A percentile compares a stretch with the other conserved stretches of the same genome.
Evolutionary conservation across 64 coral and sea anemone species (phyloP).

Genomic region (Pocillopora verrucosa): DNA sequence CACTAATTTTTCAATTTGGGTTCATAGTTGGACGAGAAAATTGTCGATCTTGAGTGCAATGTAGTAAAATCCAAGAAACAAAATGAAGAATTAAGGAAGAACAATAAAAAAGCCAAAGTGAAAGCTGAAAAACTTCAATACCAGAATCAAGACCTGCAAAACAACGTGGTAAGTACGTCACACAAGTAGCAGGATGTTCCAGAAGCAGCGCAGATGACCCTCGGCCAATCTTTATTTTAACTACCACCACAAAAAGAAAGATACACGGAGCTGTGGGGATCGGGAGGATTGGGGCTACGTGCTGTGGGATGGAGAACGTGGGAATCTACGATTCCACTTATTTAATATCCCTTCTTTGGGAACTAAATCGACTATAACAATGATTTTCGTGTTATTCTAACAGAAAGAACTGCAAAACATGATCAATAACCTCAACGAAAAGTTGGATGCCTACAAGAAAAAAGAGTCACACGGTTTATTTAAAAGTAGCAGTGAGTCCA

Average conservation of each 20-base stretch:
- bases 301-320: too few relatives aligned
- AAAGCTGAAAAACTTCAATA: constrained; percentile 72
- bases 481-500: constrained; percentile 17
- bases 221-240: too few relatives aligned
- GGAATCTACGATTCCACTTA: too few relatives aligned
- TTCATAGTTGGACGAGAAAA: constrained; percentile 55
- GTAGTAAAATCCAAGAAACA: constrained; percentile 66
- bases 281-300: too few relatives aligned
- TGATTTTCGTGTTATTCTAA: constrained; percentile 11
- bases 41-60: constrained; percentile 40
- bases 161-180: constrained; percentile 55
- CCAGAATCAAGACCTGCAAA: constrained; percentile 51
- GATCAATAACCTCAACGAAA: constrained; percentile 49
- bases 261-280: too few relatives aligned
- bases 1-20: not conserved
- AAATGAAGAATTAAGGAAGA: constrained; percentile 68
- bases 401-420: constrained; percentile 56
- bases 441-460: constrained; percentile 73
- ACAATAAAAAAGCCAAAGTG: constrained; percentile 78
- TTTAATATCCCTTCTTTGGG: too few relatives aligned
- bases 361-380: not conserved
- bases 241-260: too few relatives aligned
- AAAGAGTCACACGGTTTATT: constrained; percentile 75
- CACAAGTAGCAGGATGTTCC: not conserved
- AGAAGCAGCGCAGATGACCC: not conserved